Evolutionary conservation across 2,797 vertebrate genomes (phyloP).

Genomic region (Chrosomus eos): DNA sequence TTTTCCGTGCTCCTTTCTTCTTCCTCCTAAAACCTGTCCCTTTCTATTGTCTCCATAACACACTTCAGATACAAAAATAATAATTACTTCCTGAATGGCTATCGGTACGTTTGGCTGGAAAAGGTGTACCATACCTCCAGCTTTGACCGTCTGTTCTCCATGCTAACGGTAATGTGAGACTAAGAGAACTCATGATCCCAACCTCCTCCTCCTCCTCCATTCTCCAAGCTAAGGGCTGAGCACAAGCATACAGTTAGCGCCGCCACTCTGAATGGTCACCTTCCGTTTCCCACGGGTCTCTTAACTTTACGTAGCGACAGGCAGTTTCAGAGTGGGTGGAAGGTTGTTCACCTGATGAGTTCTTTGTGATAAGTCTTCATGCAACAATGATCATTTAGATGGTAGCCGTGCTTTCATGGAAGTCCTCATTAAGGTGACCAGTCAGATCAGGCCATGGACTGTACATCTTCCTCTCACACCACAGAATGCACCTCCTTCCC

Average conservation of each 20-base stretch:
- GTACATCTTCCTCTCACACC: constrained; percentile 82
- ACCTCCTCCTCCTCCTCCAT: constrained; percentile 72
- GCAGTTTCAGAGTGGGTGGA: constrained; percentile 10
- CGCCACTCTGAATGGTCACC: constrained; percentile 97
- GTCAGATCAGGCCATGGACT: constrained; percentile 91
- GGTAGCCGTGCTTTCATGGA: constrained; percentile 56
- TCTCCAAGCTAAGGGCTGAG: constrained; percentile 83
- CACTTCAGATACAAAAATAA: constrained; percentile 99
- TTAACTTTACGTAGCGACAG: constrained; percentile 8
- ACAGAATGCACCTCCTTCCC: constrained; percentile 57
- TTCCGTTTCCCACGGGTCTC: constrained; percentile 23
- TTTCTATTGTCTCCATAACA: constrained; percentile 86
- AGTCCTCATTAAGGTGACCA: constrained; percentile 83
- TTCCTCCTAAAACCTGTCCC: constrained; percentile 75
- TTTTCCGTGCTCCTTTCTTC: constrained; percentile 56
- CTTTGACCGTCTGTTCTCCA: constrained; percentile 99
- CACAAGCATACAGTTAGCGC: constrained; percentile 82
- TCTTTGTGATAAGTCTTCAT: not conserved
- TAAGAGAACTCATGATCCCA: constrained; percentile 82
- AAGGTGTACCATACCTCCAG: constrained; percentile 98
- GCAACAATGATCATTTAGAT: not conserved
- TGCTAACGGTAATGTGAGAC: constrained; percentile 99
- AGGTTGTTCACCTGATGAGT: constrained; percentile 1
- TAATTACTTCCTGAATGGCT: constrained; percentile 99
- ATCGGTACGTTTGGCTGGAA: constrained; percentile 99